Percentiles rank a stretch among this genome's conserved stretches.
These are phyloP conservation scores for Chiroxiphia lanceolata DNA, from an alignment of 2,797 vertebrate species.

Conservation along the genomic window DNA sequence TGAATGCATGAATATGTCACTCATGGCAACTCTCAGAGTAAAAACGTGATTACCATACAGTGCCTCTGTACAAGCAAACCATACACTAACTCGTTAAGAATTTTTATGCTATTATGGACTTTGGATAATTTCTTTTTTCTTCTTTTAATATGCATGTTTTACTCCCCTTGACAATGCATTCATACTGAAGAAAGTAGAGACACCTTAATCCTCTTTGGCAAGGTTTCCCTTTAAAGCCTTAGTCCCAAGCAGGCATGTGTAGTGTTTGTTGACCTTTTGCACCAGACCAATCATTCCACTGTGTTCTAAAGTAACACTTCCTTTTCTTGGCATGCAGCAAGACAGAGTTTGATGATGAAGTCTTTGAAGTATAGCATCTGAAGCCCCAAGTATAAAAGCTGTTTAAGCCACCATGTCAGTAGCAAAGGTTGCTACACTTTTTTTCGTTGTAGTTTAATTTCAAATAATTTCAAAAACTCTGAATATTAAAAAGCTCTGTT, in stretches of 20 bases:
- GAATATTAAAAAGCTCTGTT: not conserved
- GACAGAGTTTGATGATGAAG: conserved; percentile 4
- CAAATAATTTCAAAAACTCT: not conserved
- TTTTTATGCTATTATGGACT: not conserved
- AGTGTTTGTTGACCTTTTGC: conserved; percentile 65
- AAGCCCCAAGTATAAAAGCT: conserved; percentile 36
- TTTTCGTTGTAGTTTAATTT: not conserved
- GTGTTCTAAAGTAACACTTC: conserved; percentile 60
- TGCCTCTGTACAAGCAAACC: not conserved
- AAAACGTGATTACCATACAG: not conserved
- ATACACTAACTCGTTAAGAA: not conserved
- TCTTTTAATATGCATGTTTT: conserved; percentile 21
- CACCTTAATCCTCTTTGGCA: conserved; percentile 30
- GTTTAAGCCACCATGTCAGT: conserved; percentile 2
- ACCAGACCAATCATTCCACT: conserved; percentile 47
- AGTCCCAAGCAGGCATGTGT: conserved; percentile 18
- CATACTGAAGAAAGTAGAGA: conserved; percentile 22
- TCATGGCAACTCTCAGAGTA: not conserved
- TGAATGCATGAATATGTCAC: not conserved
- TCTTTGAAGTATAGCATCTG: conserved; percentile 50
- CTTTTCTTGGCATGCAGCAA: conserved; percentile 59
- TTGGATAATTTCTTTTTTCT: not conserved
- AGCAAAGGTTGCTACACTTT: not conserved
- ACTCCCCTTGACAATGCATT: not conserved
- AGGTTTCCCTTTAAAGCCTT: conserved; percentile 42